Conservation (phyloP, 2,888 invertebrate genomes). For the Metellina segmentata region DNA sequence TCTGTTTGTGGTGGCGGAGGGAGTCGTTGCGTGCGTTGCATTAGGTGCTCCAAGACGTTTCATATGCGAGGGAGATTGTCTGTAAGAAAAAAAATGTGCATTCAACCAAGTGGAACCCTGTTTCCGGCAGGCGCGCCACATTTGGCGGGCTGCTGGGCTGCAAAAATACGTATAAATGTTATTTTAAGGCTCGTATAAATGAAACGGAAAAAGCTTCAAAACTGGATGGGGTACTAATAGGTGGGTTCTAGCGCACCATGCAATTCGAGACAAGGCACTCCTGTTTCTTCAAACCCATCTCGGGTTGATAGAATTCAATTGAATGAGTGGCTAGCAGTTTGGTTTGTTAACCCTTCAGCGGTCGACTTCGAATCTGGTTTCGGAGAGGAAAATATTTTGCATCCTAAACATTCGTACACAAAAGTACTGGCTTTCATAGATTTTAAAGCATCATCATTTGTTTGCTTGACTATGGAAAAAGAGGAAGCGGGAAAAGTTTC, state of each 20-base stretch:
- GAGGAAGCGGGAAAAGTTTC: no score
- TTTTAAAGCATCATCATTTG: no score
- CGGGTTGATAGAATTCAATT: neutral
- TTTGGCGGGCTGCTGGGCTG: constrained; percentile 56
- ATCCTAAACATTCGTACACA: no score
- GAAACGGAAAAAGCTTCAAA: neutral
- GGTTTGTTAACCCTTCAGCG: neutral
- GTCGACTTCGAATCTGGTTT: neutral
- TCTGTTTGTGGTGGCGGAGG: constrained; percentile 52
- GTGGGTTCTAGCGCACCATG: neutral
- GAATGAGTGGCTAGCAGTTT: neutral
- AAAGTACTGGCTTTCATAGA: no score
- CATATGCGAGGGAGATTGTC: constrained; percentile 36
- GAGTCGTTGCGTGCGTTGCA: constrained; percentile 50
- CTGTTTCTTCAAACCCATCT: neutral
- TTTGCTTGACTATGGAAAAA: no score
- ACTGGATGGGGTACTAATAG: neutral
- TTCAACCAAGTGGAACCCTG: constrained; percentile 60
- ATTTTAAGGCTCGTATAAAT: constrained; percentile 32
- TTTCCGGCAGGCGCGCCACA: constrained; percentile 60
- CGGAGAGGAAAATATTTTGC: no score
- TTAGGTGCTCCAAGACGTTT: constrained; percentile 37
- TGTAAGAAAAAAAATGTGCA: constrained; percentile 43
- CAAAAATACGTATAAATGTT: constrained; percentile 58
- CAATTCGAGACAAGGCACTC: neutral